A percentile compares a stretch with the other conserved stretches of the same genome.
Evolutionary conservation across 2,888 invertebrate species (phyloP).

Genomic region (Papilio protenor): DNA sequence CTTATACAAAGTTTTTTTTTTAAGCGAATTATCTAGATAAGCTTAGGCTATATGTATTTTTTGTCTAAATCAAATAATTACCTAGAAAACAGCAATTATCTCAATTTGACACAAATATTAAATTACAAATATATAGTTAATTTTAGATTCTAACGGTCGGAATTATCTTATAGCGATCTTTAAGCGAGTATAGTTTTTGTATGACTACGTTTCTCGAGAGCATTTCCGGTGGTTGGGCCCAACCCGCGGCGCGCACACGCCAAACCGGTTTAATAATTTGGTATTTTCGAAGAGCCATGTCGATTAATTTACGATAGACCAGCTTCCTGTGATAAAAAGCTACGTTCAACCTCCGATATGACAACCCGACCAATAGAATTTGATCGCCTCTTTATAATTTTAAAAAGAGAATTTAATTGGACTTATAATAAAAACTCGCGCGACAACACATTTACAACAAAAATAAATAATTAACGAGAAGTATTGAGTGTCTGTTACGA

Average conservation of each 20-base stretch:
- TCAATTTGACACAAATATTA: not conserved
- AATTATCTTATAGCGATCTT: conserved; percentile 35
- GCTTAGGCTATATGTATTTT: too few species aligned
- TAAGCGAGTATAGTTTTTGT: conserved; percentile 45
- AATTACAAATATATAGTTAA: not conserved
- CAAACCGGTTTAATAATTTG: conserved; percentile 74
- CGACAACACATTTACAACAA: conserved; percentile 14
- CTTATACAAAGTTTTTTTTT: too few species aligned
- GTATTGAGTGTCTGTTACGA: not conserved
- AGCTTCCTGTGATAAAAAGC: conserved; percentile 74
- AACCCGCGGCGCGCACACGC: conserved; percentile 62
- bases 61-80: too few species aligned
- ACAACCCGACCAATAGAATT: conserved; percentile 60
- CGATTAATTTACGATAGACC: conserved; percentile 73
- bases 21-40: too few species aligned
- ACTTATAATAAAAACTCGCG: conserved; percentile 46
- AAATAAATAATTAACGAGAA: conserved; percentile 19
- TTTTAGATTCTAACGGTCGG: not conserved
- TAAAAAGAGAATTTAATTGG: conserved; percentile 58
- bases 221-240: conserved; percentile 54
- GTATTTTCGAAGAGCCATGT: conserved; percentile 67
- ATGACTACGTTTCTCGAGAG: conserved; percentile 46
- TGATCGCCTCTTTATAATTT: conserved; percentile 54
- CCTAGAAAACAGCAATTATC: too few species aligned
- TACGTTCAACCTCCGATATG: conserved; percentile 59